Percentiles rank a stretch among this genome's conserved stretches.
Conservation (phyloP, 1,140 invertebrate species). For the Lethocerus indicus region DNA sequence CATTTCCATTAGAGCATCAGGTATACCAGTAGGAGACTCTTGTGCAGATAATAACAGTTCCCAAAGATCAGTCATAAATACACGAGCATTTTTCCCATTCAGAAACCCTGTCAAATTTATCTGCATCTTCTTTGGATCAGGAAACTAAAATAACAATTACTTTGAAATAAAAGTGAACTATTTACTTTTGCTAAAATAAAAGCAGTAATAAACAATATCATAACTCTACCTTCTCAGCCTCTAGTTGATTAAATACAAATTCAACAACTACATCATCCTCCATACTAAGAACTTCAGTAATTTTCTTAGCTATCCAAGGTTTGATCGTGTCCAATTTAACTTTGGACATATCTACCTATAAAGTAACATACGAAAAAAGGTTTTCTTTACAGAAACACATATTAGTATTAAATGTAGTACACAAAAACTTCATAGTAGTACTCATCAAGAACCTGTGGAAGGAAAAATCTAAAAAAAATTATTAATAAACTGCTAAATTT, state of each 20-base stretch:
- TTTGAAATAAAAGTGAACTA: background rate
- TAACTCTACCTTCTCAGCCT: constrained; percentile 62
- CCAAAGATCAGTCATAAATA: constrained; percentile 97
- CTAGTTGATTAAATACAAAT: constrained; percentile 97
- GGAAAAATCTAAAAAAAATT: no score
- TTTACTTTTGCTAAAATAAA: background rate
- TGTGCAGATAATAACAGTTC: constrained; percentile 86
- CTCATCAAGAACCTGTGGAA: no score
- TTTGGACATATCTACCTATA: constrained; percentile 93
- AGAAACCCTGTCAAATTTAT: constrained; percentile 98
- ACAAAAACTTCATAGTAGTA: no score
- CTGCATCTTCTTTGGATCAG: constrained; percentile 97
- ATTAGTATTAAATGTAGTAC: no score
- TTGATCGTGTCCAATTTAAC: constrained; percentile 95
- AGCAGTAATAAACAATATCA: background rate
- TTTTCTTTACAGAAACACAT: no score
- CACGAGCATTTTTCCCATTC: constrained; percentile 92
- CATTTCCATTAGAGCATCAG: constrained; percentile 77
- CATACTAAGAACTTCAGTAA: constrained; percentile 87
- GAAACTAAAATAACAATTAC: constrained; percentile 49
- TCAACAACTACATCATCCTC: constrained; percentile 98
- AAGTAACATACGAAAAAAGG: no score
- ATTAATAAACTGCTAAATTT: no score
- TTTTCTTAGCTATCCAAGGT: constrained; percentile 95
- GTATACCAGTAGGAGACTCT: constrained; percentile 86